Percentiles rank a stretch among this genome's conserved stretches.
Evolutionary conservation across 1,140 invertebrate genomes (phyloP).

Genomic region (Augochlora pura): DNA sequence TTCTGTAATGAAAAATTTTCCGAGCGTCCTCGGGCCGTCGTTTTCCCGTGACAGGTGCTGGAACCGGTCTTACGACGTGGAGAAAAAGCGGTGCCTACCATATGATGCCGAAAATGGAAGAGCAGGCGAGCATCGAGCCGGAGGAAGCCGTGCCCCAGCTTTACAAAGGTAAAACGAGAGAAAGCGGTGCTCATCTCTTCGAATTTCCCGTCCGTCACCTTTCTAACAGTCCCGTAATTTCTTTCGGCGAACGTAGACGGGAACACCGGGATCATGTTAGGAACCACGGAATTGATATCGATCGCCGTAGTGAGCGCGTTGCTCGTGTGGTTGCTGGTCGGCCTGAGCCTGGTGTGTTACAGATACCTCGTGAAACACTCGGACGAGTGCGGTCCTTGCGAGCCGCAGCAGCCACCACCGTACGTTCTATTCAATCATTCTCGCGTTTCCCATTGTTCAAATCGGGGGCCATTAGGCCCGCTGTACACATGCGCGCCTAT

Average conservation of each 20-base stretch:
- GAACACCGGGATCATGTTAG: constrained; percentile 26
- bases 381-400: constrained; percentile 53
- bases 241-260: constrained; percentile 14
- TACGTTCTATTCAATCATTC: constrained; percentile 27
- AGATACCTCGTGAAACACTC: constrained; percentile 57
- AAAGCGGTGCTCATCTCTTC: constrained; percentile 14
- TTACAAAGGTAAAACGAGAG: constrained; percentile 54
- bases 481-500: too few species aligned
- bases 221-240: not conserved
- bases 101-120: constrained; percentile 58
- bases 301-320: constrained; percentile 62
- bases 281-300: constrained; percentile 63
- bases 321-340: constrained; percentile 67
- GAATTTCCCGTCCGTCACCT: constrained; percentile 2
- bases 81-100: constrained; percentile 51
- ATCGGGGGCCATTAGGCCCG: too few species aligned
- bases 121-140: not conserved
- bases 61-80: constrained; percentile 19
- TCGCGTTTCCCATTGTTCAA: too few species aligned
- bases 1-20: constrained; percentile 13
- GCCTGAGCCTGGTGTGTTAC: constrained; percentile 65
- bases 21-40: not conserved
- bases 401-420: constrained; percentile 55
- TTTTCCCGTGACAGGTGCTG: constrained; percentile 33
- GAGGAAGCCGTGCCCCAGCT: constrained; percentile 33